phyloP scores from a whole-genome alignment of 2,888 invertebrate genomes.

The Herminia tarsipennalis region DNA sequence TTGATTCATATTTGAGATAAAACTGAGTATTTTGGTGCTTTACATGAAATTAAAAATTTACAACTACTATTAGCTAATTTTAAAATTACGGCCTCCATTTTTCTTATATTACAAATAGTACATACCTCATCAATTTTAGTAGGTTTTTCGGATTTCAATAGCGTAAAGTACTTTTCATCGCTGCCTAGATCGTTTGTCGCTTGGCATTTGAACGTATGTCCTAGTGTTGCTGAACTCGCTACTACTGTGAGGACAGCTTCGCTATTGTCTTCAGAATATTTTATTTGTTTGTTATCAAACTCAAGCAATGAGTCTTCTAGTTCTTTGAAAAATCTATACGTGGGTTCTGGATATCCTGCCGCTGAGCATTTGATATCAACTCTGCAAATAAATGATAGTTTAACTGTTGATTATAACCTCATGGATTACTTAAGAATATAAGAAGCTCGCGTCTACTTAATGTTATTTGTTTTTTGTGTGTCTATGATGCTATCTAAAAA shows the following conservation, averaged over 20 bases:
- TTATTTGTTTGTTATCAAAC: slow-evolving; percentile 57
- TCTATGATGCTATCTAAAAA: no score
- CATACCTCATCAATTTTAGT: slow-evolving; percentile 57
- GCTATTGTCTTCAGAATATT: slow-evolving; percentile 45
- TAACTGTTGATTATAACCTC: no score
- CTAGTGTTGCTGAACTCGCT: slow-evolving; percentile 55
- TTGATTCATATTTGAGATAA: no score
- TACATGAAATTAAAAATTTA: no score
- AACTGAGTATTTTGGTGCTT: no score
- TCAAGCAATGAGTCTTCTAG: slow-evolving; percentile 53
- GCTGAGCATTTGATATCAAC: slow-evolving; percentile 64
- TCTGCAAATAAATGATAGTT: no score
- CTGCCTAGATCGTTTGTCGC: slow-evolving; percentile 62
- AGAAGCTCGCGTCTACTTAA: no score
- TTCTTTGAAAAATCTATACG: slow-evolving; percentile 67
- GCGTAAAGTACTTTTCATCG: slow-evolving; percentile 49
- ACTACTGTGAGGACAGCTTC: slow-evolving; percentile 53
- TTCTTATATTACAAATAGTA: neutral
- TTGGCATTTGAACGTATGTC: slow-evolving; percentile 59
- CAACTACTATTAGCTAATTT: no score
- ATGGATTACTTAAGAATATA: no score
- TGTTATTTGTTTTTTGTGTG: no score
- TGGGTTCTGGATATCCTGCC: slow-evolving; percentile 60
- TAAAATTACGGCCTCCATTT: no score
- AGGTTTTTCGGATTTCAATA: slow-evolving; percentile 58